Evolutionary conservation across 2,888 invertebrate species (phyloP).

Genomic region (Apamea monoglypha): DNA sequence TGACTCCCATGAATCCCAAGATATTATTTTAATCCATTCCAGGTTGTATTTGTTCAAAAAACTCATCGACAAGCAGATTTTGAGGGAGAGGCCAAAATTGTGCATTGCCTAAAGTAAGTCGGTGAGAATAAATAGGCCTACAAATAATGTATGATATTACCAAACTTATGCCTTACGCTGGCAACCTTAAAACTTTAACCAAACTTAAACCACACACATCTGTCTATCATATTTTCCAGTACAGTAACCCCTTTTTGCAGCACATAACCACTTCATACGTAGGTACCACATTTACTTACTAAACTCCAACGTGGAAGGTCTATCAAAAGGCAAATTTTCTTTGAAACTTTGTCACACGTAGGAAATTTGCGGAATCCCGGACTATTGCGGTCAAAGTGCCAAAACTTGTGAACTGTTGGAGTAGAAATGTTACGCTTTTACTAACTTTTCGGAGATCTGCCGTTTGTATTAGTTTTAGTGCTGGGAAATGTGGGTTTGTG

Average conservation of each 20-base stretch:
- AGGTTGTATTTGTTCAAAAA: no score
- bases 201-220: background rate
- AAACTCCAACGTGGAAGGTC: slow-evolving; percentile 50
- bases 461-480: slow-evolving; percentile 37
- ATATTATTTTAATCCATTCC: no score
- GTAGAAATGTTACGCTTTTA: slow-evolving; percentile 49
- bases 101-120: no score
- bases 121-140: no score
- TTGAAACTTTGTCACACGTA: slow-evolving; percentile 58
- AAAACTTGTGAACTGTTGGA: slow-evolving; percentile 55
- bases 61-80: no score
- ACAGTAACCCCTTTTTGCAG: slow-evolving; percentile 28
- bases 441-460: slow-evolving; percentile 52
- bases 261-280: slow-evolving; percentile 19
- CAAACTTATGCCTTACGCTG: background rate
- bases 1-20: no score
- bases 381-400: slow-evolving; percentile 61
- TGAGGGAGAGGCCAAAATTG: no score
- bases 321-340: slow-evolving; percentile 65
- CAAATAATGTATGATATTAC: background rate
- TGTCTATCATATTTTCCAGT: background rate
- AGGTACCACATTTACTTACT: slow-evolving; percentile 24
- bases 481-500: background rate
- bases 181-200: background rate
- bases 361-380: slow-evolving; percentile 53